Base-by-base conservation (phyloP, 2,113 vertebrate species). In the Diglossa brunneiventris region DNA sequence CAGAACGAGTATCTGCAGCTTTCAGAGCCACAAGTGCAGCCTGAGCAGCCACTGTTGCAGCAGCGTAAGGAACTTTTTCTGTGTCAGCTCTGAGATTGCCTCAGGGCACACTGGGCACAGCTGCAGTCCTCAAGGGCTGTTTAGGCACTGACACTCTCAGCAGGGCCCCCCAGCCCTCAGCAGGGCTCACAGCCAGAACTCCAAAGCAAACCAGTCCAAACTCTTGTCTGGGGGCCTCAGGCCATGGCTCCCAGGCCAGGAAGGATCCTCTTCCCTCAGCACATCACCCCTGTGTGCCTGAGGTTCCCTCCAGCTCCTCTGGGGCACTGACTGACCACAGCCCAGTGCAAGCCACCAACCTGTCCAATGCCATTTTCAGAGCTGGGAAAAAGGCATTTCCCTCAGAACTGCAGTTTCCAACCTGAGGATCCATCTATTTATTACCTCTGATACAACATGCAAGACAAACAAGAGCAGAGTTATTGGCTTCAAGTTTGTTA, bases 311-410 rank as follows among this genome's bases (percentile, higher is more conserved):
- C 55, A 18, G 55, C 20, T 39, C 52, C 72, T 10, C 39, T 15
- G 52, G 28, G 9, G 15, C 5, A 2, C 33, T 9, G 63, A 21
- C 9, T 7, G 33, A 41, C 7, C 81, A n/a, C 31, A 59, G 64
- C 41, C 50, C 10, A 81, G 64, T 1, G 9, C 55, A n/a, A 49
- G 31, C 18, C 52, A 58, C 26, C 33, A 26, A 21, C 24, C 56
- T 16, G 28, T 8, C 20, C 1, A 0, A 4, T 6, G 50, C 11
- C 3, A 0, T 49, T 39, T 69, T 41, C 28, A 11, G 50, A 31
- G 52, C 20, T 9, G 33, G 49, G 15, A 61, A 47, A 92, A 53
- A 80, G 11, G 24, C 35, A 74, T 80, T 74, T 78, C n/a, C 61
- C 87, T 21, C n/a, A 13, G 7, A 42, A 5, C 64, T 42, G 59